Evolutionary conservation across 2,888 invertebrate species (phyloP).

Genomic region (Patella ulyssiponensis): DNA sequence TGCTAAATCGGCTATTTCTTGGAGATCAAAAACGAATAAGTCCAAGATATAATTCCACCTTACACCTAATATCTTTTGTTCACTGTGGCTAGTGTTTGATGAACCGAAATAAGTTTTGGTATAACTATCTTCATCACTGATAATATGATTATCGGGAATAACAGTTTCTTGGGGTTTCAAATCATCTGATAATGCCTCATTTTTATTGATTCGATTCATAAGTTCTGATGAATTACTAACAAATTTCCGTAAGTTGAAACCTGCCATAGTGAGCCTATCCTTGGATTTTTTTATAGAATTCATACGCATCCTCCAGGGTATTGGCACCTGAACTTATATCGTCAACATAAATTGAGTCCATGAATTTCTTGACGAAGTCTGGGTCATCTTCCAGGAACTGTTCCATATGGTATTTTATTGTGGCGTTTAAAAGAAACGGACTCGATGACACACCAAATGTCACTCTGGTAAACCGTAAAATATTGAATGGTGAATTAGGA

Average conservation of each 20-base stretch:
- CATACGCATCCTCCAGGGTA: background rate
- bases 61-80: background rate
- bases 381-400: background rate
- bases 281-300: background rate
- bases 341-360: background rate
- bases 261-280: background rate
- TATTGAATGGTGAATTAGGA: background rate
- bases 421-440: background rate
- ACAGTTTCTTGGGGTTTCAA: background rate
- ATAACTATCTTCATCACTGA: background rate
- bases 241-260: background rate
- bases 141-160: background rate
- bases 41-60: background rate
- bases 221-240: background rate
- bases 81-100: background rate
- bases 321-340: background rate
- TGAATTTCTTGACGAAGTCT: background rate
- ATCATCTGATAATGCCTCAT: background rate
- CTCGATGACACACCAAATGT: background rate
- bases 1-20: background rate
- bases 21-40: background rate
- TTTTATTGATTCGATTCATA: background rate
- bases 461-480: background rate
- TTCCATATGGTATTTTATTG: background rate
- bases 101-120: background rate